These are phyloP conservation scores for Scopus umbretta DNA, from an alignment of 2,113 vertebrate species.

Conservation along the genomic window DNA sequence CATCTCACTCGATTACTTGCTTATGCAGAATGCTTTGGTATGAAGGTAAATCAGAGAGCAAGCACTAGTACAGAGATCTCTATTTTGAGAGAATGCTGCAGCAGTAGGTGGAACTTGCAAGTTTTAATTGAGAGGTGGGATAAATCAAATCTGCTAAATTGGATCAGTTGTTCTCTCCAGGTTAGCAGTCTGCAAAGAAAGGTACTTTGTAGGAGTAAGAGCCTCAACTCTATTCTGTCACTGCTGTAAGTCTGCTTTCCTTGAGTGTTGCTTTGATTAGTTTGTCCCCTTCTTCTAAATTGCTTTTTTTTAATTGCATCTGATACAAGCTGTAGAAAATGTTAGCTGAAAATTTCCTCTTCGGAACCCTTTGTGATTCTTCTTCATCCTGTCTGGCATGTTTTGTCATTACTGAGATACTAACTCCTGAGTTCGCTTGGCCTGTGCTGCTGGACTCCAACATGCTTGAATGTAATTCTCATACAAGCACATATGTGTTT, in stretches of 20 bases:
- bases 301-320: background rate
- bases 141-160: background rate
- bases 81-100: background rate
- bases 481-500: background rate
- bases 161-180: background rate
- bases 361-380: background rate
- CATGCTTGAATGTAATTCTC: background rate
- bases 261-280: background rate
- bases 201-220: background rate
- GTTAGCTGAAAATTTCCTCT: background rate
- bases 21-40: background rate
- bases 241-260: background rate
- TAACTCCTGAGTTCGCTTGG: background rate
- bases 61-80: background rate
- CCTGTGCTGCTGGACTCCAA: background rate
- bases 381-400: background rate
- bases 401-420: background rate
- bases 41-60: background rate
- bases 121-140: background rate
- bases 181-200: background rate
- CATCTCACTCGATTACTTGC: background rate
- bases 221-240: background rate
- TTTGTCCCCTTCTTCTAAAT: background rate
- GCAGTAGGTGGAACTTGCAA: background rate
- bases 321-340: background rate